These are phyloP conservation scores for Neoitamus cyanurus DNA, from an alignment of 2,888 invertebrate species.

Conservation along the genomic window DNA sequence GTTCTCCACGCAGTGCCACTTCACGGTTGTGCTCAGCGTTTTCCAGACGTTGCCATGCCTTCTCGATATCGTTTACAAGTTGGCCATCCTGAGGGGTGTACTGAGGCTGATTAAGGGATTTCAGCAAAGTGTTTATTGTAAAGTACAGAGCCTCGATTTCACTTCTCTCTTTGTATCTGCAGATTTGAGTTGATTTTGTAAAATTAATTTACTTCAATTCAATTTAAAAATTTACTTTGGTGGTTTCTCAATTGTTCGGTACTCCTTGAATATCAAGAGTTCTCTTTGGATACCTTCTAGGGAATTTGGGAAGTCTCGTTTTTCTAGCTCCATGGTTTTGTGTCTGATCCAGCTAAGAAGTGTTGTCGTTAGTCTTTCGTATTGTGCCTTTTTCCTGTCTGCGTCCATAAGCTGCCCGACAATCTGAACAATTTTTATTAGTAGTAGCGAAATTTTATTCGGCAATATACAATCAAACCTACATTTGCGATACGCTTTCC, in stretches of 20 bases:
- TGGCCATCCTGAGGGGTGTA: slow-evolving; percentile 90
- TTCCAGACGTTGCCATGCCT: slow-evolving; percentile 93
- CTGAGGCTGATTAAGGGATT: slow-evolving; percentile 90
- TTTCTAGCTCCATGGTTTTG: slow-evolving; percentile 85
- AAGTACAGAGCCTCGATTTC: slow-evolving; percentile 97
- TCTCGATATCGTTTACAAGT: slow-evolving; percentile 93
- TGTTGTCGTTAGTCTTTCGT: slow-evolving; percentile 84
- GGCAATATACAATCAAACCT: slow-evolving; percentile 59
- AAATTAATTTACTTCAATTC: background rate
- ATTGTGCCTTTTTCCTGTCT: slow-evolving; percentile 90
- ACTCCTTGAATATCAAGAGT: slow-evolving; percentile 90
- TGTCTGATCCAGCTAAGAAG: slow-evolving; percentile 93
- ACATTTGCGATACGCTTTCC: slow-evolving; percentile 97
- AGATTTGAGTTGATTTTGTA: slow-evolving; percentile 23
- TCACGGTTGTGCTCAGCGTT: slow-evolving; percentile 94
- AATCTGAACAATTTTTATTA: slow-evolving; percentile 74
- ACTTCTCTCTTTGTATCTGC: slow-evolving; percentile 92
- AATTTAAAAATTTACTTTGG: slow-evolving; percentile 78
- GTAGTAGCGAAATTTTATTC: too few relatives aligned
- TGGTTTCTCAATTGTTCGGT: slow-evolving; percentile 96
- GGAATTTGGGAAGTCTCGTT: slow-evolving; percentile 91
- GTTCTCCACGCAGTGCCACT: slow-evolving; percentile 89
- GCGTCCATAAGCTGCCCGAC: slow-evolving; percentile 96
- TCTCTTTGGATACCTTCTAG: slow-evolving; percentile 94
- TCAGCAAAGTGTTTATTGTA: slow-evolving; percentile 94